These are phyloP conservation scores for Crypturellus undulatus DNA, from an alignment of 2,113 vertebrate species.

Conservation along the genomic window DNA sequence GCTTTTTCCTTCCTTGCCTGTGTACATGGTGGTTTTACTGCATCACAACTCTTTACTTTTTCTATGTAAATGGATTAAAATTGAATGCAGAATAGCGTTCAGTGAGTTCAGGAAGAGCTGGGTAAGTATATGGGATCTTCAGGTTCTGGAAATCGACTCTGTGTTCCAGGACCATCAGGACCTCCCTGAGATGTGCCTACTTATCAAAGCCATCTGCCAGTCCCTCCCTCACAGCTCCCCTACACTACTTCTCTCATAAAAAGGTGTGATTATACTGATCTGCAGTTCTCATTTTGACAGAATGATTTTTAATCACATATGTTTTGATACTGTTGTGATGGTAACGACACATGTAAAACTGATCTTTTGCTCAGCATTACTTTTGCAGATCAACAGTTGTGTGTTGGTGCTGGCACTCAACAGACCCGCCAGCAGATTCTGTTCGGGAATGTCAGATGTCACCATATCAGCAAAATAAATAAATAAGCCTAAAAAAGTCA, in stretches of 20 bases:
- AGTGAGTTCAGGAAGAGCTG: not conserved
- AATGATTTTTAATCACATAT: conserved; percentile 63
- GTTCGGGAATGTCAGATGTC: not conserved
- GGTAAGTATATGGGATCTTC: not conserved
- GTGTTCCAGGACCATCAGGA: conserved; percentile 41
- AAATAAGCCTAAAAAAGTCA: not conserved
- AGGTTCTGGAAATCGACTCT: conserved; percentile 36
- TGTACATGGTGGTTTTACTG: not conserved
- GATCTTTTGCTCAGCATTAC: conserved; percentile 49
- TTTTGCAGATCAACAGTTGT: conserved; percentile 32
- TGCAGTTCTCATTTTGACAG: conserved; percentile 63
- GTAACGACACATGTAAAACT: conserved; percentile 26
- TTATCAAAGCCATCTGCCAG: conserved; percentile 68
- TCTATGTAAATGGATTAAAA: not conserved
- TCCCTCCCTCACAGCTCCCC: conserved; percentile 25
- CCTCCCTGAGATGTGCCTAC: conserved; percentile 8
- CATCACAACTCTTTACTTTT: not conserved
- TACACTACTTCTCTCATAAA: not conserved
- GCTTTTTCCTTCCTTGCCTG: not conserved
- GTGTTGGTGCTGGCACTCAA: conserved; percentile 22
- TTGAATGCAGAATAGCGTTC: not conserved
- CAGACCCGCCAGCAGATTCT: conserved; percentile 15
- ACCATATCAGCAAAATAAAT: not conserved
- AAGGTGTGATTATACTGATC: conserved; percentile 61
- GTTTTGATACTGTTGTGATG: conserved; percentile 71